A percentile compares a stretch with the other conserved stretches of the same genome.
Conservation (phyloP, 1,140 invertebrate species). For the Procambarus clarkii region DNA sequence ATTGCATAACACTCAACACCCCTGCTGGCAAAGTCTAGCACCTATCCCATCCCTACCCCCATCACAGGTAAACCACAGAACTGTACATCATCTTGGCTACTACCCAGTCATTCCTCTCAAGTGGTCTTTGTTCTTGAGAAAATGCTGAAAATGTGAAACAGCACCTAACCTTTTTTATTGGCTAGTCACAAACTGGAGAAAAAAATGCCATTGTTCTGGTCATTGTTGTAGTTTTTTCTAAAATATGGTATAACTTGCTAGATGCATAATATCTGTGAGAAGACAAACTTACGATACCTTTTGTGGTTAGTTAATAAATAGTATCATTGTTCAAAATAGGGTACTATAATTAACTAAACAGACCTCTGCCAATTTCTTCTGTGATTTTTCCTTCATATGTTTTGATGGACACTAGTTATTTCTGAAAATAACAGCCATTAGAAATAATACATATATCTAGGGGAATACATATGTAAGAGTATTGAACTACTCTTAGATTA, state of each 20-base stretch:
- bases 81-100: too few relatives aligned
- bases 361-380: constrained; percentile 4
- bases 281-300: background rate
- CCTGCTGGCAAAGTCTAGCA: too few relatives aligned
- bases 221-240: too few relatives aligned
- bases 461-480: background rate
- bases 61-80: too few relatives aligned
- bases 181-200: background rate
- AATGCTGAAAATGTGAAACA: background rate
- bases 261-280: too few relatives aligned
- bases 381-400: constrained; percentile 5
- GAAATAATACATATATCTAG: background rate
- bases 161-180: background rate
- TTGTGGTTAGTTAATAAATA: background rate
- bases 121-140: background rate
- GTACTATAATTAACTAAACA: background rate
- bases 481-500: background rate
- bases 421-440: background rate
- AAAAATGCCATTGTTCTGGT: background rate
- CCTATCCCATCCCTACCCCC: too few relatives aligned
- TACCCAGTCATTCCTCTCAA: too few relatives aligned
- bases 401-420: background rate
- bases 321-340: constrained; percentile 8
- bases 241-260: too few relatives aligned
- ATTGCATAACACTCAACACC: too few relatives aligned